A percentile compares a stretch with the other conserved stretches of the same genome.
Conservation (phyloP, 2,797 vertebrate species). For the Pangasius larnaudii region DNA sequence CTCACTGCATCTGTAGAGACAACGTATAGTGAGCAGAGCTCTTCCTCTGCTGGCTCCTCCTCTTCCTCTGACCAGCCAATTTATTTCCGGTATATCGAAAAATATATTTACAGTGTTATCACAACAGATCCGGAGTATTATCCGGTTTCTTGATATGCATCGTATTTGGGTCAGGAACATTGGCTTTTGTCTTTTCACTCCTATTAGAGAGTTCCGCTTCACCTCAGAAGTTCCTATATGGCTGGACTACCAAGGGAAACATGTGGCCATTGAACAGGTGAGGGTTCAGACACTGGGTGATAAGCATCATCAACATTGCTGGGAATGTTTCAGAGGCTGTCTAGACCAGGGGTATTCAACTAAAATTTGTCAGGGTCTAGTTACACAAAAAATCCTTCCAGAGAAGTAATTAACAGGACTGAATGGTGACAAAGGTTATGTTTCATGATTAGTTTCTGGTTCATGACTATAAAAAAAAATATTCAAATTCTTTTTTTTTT, state of each 20-base stretch:
- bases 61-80: conserved; percentile 87
- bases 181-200: background rate
- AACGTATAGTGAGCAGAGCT: conserved; percentile 76
- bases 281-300: conserved; percentile 38
- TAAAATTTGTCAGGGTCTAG: background rate
- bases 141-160: background rate
- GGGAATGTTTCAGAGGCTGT: background rate
- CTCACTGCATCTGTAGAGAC: conserved; percentile 79
- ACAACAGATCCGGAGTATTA: background rate
- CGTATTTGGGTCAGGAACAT: background rate
- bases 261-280: conserved; percentile 89
- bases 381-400: background rate
- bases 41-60: conserved; percentile 76
- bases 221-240: conserved; percentile 94
- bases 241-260: conserved; percentile 93
- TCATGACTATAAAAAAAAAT: background rate
- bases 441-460: background rate
- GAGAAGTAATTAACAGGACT: background rate
- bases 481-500: background rate
- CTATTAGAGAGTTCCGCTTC: conserved; percentile 90
- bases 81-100: conserved; percentile 84
- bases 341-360: background rate
- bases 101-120: background rate
- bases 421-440: background rate
- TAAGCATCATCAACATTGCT: background rate